Evolutionary conservation across 2,113 vertebrate genomes (phyloP), one percentile per base, ranked within the genome.

Genomic region (Catharus bicknelli): DNA sequence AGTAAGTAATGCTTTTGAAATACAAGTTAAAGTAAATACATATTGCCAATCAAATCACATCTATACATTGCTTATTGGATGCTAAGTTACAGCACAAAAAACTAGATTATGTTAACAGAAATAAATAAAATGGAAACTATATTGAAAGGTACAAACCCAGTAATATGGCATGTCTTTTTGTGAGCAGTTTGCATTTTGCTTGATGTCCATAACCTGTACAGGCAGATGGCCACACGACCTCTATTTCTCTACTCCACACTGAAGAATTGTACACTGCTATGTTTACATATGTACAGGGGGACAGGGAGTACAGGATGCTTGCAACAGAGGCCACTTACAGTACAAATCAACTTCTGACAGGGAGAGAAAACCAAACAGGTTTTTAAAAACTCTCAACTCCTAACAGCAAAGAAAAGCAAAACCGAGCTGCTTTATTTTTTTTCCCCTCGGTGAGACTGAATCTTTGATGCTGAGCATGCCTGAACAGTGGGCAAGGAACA

Each of bases 231-330:
- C 98, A 96, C 96, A 96, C 97, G 95, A 97, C 97, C 97, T 98
- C 98, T 98, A 98, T 97, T 98, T 98, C 96, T 97, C 98, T 98
- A 98, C 92, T 96, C 97, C 95, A 98, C 94, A 97, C 97, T 97
- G 98, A 98, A 98, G 98, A 98, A 98, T 97, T 97, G 93, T 98
- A 98, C 88, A 98, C 93, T 97, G 97, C 97, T 97, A 98, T 98
- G 98, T 98, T 98, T 98, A 99, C 98, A 98, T 99, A 99, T 99
- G 97, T 99, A 99, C 99, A 99, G 48, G 95, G 95, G 96, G 95
- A 93, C 95, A 86, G 96, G 96, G 90, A 97, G 97, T 96, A 97
- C 97, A 97, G 97, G 97, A 97, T 97, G 98, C 98, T 97, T 98
- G 97, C 83, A 98, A 90, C 95, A 96, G 93, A 96, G 91, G 78